A percentile compares a stretch with the other conserved stretches of the same genome.
phyloP scores from a whole-genome alignment of 35 echinoderm and acorn worm species.

The Hemicentrotus pulcherrimus region DNA sequence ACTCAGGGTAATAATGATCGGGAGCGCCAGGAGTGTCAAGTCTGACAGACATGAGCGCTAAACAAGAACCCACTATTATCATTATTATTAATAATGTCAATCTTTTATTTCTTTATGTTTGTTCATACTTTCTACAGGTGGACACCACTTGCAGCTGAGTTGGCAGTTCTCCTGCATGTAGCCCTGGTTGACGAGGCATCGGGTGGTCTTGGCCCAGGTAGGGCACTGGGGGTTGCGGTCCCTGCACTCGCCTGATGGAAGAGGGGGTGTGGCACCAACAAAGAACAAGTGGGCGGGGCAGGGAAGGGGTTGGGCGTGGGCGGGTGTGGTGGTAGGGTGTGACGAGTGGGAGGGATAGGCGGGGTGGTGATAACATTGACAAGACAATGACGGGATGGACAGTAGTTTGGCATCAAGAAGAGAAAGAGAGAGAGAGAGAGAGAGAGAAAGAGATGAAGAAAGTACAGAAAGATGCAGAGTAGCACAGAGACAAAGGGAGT shows the following conservation, averaged over 20 bases:
- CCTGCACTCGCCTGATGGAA: constrained; percentile 27
- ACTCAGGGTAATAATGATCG: too few relatives aligned
- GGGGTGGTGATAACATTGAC: too few relatives aligned
- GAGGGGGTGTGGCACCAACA: neutral
- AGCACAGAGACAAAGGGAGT: neutral
- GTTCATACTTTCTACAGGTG: neutral
- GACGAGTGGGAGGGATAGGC: neutral
- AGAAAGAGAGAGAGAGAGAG: neutral
- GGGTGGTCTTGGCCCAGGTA: constrained; percentile 21
- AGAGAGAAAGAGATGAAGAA: neutral
- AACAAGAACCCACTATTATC: too few relatives aligned
- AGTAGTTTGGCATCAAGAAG: neutral
- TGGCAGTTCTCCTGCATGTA: constrained; percentile 53
- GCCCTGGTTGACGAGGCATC: constrained; percentile 27
- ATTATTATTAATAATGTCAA: too few relatives aligned
- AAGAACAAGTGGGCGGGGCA: neutral
- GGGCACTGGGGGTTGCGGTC: constrained; percentile 42
- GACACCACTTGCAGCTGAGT: constrained; percentile 52
- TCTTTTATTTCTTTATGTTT: too few relatives aligned
- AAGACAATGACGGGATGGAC: neutral
- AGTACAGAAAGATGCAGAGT: neutral
- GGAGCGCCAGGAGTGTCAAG: too few relatives aligned
- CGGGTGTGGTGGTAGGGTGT: neutral
- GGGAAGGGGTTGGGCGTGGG: neutral
- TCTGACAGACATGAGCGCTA: too few relatives aligned